These are phyloP conservation scores for Neodontobutis hainanensis DNA, from an alignment of 2,113 vertebrate genomes.

Conservation along the genomic window DNA sequence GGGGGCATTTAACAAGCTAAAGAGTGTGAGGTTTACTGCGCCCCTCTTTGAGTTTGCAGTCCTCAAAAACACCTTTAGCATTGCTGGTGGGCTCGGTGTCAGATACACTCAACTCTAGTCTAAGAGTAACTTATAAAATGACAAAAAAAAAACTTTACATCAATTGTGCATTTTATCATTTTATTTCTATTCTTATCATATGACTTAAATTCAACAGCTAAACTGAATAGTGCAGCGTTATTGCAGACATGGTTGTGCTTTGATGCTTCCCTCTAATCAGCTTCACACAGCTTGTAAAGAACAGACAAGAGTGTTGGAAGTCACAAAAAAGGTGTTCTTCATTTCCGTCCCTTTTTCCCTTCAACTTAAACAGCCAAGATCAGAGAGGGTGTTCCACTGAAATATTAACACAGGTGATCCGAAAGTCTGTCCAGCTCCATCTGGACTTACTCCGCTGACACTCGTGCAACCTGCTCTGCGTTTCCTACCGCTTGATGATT, in stretches of 20 bases:
- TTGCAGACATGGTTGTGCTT: neutral
- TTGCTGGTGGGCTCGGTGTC: slow-evolving; percentile 33
- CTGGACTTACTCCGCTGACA: slow-evolving; percentile 66
- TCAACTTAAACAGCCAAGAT: slow-evolving; percentile 64
- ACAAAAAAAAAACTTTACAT: slow-evolving; percentile 7
- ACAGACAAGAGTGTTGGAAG: slow-evolving; percentile 59
- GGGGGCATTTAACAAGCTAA: slow-evolving; percentile 57
- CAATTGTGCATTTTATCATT: neutral
- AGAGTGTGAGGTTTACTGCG: slow-evolving; percentile 63
- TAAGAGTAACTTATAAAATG: slow-evolving; percentile 23
- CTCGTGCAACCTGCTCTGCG: slow-evolving; percentile 57
- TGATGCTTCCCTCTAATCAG: slow-evolving; percentile 26
- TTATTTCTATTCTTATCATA: neutral
- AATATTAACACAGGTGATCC: slow-evolving; percentile 67
- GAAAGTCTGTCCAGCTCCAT: slow-evolving; percentile 53
- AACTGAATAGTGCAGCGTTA: neutral
- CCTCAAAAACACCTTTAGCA: slow-evolving; percentile 57
- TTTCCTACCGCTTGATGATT: slow-evolving; percentile 59
- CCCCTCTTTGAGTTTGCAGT: slow-evolving; percentile 28
- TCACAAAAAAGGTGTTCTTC: slow-evolving; percentile 67
- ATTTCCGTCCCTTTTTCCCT: slow-evolving; percentile 50
- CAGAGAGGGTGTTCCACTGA: slow-evolving; percentile 66
- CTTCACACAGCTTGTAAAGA: slow-evolving; percentile 61
- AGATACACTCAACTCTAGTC: slow-evolving; percentile 43
- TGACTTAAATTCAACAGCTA: neutral